Evolutionary conservation across 2,797 vertebrate genomes (phyloP).

Genomic region (Myotis vivesi): DNA sequence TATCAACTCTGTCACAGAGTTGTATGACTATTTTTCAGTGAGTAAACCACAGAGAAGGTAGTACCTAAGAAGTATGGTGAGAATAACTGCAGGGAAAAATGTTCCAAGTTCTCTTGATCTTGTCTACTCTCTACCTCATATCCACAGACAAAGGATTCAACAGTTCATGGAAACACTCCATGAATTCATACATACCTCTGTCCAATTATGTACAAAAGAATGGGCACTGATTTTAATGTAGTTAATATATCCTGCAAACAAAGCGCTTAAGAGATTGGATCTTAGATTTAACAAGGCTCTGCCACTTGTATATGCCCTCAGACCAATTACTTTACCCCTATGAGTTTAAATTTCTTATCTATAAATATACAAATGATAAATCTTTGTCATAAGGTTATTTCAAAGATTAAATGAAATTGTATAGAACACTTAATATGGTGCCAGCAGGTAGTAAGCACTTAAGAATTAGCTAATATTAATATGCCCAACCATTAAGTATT

Average conservation of each 20-base stretch:
- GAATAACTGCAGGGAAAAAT: background rate
- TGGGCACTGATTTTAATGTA: background rate
- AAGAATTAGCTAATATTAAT: slow-evolving; percentile 7
- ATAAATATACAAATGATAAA: background rate
- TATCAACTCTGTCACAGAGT: background rate
- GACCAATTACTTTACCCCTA: background rate
- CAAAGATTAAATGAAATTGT: background rate
- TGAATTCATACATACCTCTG: background rate
- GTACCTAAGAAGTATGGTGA: background rate
- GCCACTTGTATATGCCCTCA: background rate
- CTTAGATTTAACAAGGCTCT: background rate
- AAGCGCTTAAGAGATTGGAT: background rate
- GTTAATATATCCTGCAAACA: background rate
- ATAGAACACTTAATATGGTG: background rate
- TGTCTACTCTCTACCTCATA: background rate
- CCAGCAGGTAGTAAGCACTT: background rate
- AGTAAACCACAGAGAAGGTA: background rate
- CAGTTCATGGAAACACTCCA: background rate
- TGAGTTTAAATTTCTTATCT: background rate
- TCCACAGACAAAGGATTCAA: background rate
- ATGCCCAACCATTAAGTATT: background rate
- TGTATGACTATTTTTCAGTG: background rate
- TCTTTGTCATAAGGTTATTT: background rate
- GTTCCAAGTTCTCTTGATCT: background rate
- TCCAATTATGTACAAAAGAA: background rate